phyloP scores from a whole-genome alignment of 2,113 vertebrate genomes.

The Anarrhichthys ocellatus region DNA sequence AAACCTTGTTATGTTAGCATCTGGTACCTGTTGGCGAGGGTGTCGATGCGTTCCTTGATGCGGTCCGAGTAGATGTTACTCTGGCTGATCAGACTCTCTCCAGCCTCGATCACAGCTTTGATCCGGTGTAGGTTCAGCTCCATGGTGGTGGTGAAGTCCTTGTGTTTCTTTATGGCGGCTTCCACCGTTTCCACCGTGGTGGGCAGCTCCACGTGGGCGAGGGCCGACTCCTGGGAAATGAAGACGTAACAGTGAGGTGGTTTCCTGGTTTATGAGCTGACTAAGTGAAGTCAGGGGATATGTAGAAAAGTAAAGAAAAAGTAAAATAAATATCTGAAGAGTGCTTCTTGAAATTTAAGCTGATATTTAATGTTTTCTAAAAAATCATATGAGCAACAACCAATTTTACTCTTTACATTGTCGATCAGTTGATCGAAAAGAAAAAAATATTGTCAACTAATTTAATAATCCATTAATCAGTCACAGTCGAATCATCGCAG shows the following conservation, averaged over 20 bases:
- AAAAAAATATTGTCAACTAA: no score
- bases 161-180: conserved; percentile 89
- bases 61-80: conserved; percentile 88
- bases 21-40: conserved; percentile 85
- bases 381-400: neutral
- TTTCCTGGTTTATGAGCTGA: neutral
- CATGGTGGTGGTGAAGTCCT: conserved; percentile 92
- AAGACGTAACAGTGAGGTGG: neutral
- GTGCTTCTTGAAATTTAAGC: neutral
- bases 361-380: neutral
- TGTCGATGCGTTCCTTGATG: conserved; percentile 85
- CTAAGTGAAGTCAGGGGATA: neutral
- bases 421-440: no score
- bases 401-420: neutral
- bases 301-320: neutral
- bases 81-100: conserved; percentile 90
- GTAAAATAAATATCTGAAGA: neutral
- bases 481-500: no score
- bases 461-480: no score
- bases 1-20: neutral
- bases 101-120: conserved; percentile 88
- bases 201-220: conserved; percentile 88
- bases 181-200: conserved; percentile 87
- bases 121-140: conserved; percentile 91
- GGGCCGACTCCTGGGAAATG: conserved; percentile 84